Evolutionary conservation across 2,888 invertebrate species (phyloP), one percentile per base, ranked within the genome.

Genomic region (Microctonus aethiopoides): DNA sequence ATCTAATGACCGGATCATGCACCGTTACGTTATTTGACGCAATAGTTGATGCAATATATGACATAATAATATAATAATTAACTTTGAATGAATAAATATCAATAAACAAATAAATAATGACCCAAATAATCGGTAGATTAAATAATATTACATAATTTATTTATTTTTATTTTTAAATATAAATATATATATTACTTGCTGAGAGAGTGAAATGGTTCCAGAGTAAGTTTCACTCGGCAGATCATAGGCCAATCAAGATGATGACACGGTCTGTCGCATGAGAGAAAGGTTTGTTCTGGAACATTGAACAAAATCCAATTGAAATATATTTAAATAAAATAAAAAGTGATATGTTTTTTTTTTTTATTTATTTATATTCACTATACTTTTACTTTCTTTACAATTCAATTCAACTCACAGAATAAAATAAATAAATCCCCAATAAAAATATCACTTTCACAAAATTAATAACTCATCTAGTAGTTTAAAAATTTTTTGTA

Each of bases 241-340:
- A 92, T 92, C 92, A 93, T 93, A 2, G 93, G 93, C 91, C 92
- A 93, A 80, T 92, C 92, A 72, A 92, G 87, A 75, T 92, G 92
- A 79, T 92, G 91, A 84, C 95, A 95, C 78, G 92, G 91, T 79
- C 95, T 89, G 81, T 93, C 91, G 84, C 95, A 95, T 80, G 91
- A 91, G 79, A 92, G 90, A 80, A 92, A 92, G 79, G 90, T 90
- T 82, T 91, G 91, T 86, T 93, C 93, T 93, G 90, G 62, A 91
- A 91, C 77, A 46, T 51, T 62, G 9, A 62, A 41, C 29, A 20
- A 59, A 16, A 57, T n/a, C n/a, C 24, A 62, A 62, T 39, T 56
- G 26, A 29, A 29, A n/a, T 29, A 34, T 16, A 46, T 57, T 26
- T n/a, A 39, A 2, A 36, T 22, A 11, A 24, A 68, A 62, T 54